Conservation (phyloP, 2,888 invertebrate species). For the Lutraria lutraria region DNA sequence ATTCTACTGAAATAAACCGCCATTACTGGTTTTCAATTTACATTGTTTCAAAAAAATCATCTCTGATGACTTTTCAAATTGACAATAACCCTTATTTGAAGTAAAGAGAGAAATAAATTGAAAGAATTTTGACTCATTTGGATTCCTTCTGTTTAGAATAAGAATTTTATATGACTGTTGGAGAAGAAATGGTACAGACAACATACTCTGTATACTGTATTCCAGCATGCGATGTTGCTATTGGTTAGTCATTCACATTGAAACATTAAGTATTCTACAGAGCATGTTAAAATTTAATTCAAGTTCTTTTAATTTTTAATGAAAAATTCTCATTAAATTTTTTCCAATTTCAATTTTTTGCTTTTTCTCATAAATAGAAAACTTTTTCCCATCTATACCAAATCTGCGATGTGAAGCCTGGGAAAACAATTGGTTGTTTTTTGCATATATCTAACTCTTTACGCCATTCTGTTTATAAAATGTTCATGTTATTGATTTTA, state of each 20-base stretch:
- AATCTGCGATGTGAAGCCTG: background rate
- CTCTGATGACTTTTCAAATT: conserved; percentile 19
- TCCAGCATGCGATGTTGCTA: no score
- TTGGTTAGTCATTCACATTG: background rate
- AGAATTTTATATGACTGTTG: background rate
- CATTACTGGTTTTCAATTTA: conserved; percentile 60
- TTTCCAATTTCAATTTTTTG: background rate
- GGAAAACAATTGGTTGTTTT: background rate
- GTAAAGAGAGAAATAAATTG: conserved; percentile 37
- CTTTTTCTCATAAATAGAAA: conserved; percentile 23
- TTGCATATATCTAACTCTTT: conserved; percentile 16
- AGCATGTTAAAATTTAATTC: background rate
- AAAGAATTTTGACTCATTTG: conserved; percentile 26
- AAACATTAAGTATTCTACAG: background rate
- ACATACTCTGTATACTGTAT: background rate
- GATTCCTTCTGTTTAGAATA: background rate
- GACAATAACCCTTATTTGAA: conserved; percentile 42
- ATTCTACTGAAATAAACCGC: conserved; percentile 49
- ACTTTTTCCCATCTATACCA: background rate
- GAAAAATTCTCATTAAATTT: conserved; percentile 18
- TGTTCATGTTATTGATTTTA: conserved; percentile 59
- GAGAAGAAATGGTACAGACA: background rate
- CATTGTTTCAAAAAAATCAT: conserved; percentile 53
- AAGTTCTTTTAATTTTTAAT: background rate
- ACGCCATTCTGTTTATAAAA: conserved; percentile 30